Base-by-base conservation (phyloP, 2,113 vertebrate species). In the Cinclus cinclus region DNA sequence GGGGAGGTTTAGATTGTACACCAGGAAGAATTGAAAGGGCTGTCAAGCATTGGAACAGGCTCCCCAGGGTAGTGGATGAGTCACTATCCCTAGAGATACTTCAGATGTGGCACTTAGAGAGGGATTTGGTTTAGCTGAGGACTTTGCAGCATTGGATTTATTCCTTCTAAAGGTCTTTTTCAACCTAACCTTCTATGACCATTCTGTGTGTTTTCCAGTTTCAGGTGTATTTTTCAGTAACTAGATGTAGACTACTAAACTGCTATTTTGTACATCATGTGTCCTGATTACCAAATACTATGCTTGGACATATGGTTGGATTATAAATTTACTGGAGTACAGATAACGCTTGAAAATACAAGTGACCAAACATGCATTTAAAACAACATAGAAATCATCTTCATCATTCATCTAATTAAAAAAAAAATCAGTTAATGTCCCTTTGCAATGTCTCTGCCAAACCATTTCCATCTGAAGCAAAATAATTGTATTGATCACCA, bases 401-500 rank as follows among this genome's bases (percentile, higher is more conserved):
- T 39, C 13, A 21, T 69, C 2, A 35, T 68, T 89, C 75, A 62
- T 73, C 31, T 75, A 25, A 31, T 31, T 11, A 30, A 53, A 25
- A 68, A 55, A 50, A 27, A 2, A 3, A 28, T n/a, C 46, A 30
- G 15, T 91, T 71, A 89, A 59, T 35, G 44, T 74, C 33, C 52
- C 35, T 91, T 75, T 87, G n/a, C 37, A 79, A 63, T 44, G 65
- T 71, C 15, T 15, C 53, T 75, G 52, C 27, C 85, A 79, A 91
- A 64, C 7, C 8, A 35, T 78, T 82, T 79, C 69, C 24, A 62
- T 92, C n/a, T 65, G 70, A 87, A 92, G 30, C n/a, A 89, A 67
- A 94, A 87, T 71, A 87, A 94, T 85, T 71, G 47, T 59, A 82
- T 63, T 94, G 56, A 95, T 89, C 70, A 69, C 46, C 59, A 59